Evolutionary conservation across 2,888 invertebrate genomes (phyloP).

Genomic region (Andricus curvator): DNA sequence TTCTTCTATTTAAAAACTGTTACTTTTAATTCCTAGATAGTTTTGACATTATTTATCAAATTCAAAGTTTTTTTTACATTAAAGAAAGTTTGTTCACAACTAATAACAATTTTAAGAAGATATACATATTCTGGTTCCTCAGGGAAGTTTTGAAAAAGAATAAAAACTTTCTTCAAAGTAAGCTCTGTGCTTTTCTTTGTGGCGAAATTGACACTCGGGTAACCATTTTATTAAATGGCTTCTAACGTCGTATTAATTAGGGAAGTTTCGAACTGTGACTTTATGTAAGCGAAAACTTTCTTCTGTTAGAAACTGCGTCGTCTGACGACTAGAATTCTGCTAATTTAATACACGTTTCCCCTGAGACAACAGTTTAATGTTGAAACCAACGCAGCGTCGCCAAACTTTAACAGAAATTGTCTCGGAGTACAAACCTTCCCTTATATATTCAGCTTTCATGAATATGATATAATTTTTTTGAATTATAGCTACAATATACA

Average conservation of each 20-base stretch:
- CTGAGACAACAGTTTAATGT: constrained; percentile 44
- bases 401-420: constrained; percentile 26
- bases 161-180: constrained; percentile 24
- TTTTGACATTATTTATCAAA: too few species aligned
- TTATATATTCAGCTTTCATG: neutral
- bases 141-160: neutral
- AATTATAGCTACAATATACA: neutral
- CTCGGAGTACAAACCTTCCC: constrained; percentile 14
- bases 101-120: too few species aligned
- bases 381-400: constrained; percentile 24
- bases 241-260: constrained; percentile 58
- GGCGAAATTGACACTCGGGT: constrained; percentile 51
- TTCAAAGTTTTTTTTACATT: too few species aligned
- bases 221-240: constrained; percentile 53
- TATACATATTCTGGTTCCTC: too few species aligned
- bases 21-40: too few species aligned
- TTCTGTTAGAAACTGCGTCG: constrained; percentile 20
- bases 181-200: constrained; percentile 36
- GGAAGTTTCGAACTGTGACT: constrained; percentile 53
- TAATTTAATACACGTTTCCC: constrained; percentile 44
- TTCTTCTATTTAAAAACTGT: too few species aligned
- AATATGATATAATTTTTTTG: neutral
- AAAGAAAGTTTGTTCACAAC: too few species aligned
- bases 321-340: constrained; percentile 44
- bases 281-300: constrained; percentile 48